phyloP scores from a whole-genome alignment of 2,113 vertebrate genomes.

The Salminus brasiliensis region DNA sequence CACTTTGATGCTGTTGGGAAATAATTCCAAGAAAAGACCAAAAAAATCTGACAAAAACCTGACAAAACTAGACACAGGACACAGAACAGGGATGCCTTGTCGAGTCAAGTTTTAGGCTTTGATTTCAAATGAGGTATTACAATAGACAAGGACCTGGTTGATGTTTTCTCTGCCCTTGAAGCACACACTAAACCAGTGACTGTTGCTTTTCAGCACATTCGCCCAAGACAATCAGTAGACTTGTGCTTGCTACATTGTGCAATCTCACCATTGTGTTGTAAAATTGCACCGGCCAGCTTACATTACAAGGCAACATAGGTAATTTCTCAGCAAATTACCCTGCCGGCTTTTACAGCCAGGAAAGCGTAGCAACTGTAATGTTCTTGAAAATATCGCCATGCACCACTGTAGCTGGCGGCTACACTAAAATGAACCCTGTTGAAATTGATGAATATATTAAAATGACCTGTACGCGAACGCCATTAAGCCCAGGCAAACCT shows the following conservation, averaged over 20 bases:
- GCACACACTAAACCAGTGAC: neutral
- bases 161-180: neutral
- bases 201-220: conserved; percentile 34
- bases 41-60: neutral
- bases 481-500: conserved; percentile 61
- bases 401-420: conserved; percentile 58
- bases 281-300: conserved; percentile 59
- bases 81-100: too few species aligned
- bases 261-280: conserved; percentile 59
- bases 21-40: neutral
- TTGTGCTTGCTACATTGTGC: conserved; percentile 55
- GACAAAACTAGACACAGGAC: too few species aligned
- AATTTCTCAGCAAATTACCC: conserved; percentile 73
- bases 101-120: too few species aligned
- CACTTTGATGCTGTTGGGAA: neutral
- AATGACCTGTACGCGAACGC: conserved; percentile 70
- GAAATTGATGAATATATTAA: conserved; percentile 76
- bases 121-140: neutral
- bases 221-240: conserved; percentile 49
- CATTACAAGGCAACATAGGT: conserved; percentile 60
- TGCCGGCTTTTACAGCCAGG: conserved; percentile 58
- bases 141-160: neutral
- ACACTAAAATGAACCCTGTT: conserved; percentile 67
- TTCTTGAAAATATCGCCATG: conserved; percentile 62
- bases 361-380: conserved; percentile 57